These are phyloP conservation scores for Odontesthes bonariensis DNA, from an alignment of 2,113 vertebrate species.

Conservation along the genomic window DNA sequence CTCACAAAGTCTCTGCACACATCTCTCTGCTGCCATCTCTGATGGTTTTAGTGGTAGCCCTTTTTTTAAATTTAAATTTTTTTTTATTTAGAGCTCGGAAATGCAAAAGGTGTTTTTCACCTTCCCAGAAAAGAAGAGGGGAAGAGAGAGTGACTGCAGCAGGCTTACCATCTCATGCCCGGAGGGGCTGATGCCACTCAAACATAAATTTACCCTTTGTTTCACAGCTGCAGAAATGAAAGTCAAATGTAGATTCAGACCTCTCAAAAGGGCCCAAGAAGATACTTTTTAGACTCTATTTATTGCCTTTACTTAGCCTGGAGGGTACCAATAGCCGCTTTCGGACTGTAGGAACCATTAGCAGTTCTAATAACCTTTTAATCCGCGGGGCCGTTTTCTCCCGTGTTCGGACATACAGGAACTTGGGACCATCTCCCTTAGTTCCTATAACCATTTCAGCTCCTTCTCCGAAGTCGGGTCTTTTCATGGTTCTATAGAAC, in stretches of 20 bases:
- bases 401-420: too few species aligned
- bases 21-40: conserved; percentile 62
- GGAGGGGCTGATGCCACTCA: conserved; percentile 55
- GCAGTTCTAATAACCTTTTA: too few species aligned
- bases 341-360: too few species aligned
- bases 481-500: too few species aligned
- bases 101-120: conserved; percentile 74
- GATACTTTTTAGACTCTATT: neutral
- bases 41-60: conserved; percentile 67
- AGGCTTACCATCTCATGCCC: conserved; percentile 44
- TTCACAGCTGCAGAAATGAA: conserved; percentile 54
- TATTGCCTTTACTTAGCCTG: too few species aligned
- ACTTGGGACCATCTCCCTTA: too few species aligned
- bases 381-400: too few species aligned
- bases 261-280: conserved; percentile 30
- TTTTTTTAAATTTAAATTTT: conserved; percentile 70
- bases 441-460: too few species aligned
- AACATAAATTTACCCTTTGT: conserved; percentile 62
- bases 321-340: too few species aligned
- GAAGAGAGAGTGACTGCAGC: conserved; percentile 53
- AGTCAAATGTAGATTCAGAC: conserved; percentile 59
- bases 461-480: too few species aligned
- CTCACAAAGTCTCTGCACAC: conserved; percentile 76
- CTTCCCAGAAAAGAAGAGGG: conserved; percentile 36
- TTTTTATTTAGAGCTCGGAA: conserved; percentile 63